Evolutionary conservation across 1,140 invertebrate genomes (phyloP).

Genomic region (Nixonia krombeini): DNA sequence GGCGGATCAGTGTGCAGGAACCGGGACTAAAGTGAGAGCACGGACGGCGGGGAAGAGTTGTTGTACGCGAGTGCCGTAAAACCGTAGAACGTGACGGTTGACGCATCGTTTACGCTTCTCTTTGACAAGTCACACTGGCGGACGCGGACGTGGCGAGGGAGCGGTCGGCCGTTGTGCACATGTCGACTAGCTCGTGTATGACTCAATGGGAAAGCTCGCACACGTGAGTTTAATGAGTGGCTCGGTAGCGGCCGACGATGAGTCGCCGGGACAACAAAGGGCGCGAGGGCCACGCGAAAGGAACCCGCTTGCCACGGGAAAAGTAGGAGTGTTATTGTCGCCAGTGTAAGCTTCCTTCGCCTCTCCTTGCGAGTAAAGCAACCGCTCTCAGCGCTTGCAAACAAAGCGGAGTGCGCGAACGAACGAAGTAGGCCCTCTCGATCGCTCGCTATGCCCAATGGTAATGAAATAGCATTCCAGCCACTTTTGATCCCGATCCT

Average conservation of each 20-base stretch:
- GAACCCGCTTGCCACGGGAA: constrained; percentile 19
- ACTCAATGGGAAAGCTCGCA: constrained; percentile 47
- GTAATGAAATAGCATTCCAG: background rate
- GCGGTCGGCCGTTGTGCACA: constrained; percentile 24
- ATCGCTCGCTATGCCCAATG: background rate
- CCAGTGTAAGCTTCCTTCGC: constrained; percentile 3
- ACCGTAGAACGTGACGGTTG: constrained; percentile 16
- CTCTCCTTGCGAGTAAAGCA: constrained; percentile 10
- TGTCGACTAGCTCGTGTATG: constrained; percentile 39
- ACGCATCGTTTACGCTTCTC: constrained; percentile 29
- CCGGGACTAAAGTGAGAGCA: too few species aligned
- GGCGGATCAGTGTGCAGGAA: too few species aligned
- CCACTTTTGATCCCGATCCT: too few species aligned
- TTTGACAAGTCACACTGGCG: constrained; percentile 43
- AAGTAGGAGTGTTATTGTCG: constrained; percentile 40
- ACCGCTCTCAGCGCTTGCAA: background rate
- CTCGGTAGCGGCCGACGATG: constrained; percentile 35
- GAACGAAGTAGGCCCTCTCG: background rate
- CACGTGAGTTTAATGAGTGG: constrained; percentile 37
- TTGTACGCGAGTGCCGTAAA: constrained; percentile 13
- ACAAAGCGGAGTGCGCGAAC: background rate
- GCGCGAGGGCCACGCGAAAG: constrained; percentile 14
- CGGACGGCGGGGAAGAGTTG: constrained; percentile 1
- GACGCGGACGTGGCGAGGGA: constrained; percentile 15
- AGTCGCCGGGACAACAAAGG: constrained; percentile 31